Conservation (phyloP, 1,140 invertebrate species). For the Hormaphis cornu region DNA sequence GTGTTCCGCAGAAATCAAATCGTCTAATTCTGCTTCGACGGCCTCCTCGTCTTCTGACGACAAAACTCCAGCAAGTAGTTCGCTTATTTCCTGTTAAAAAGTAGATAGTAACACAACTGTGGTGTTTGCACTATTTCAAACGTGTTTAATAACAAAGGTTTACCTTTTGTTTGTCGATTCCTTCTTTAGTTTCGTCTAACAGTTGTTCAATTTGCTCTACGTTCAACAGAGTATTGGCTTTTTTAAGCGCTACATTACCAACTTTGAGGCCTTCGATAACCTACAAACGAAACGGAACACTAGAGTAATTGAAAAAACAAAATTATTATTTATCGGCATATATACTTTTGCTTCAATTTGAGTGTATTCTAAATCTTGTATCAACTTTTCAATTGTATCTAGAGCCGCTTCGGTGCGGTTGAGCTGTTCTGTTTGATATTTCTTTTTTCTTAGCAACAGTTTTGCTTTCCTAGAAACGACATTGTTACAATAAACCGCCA, state of each 20-base stretch:
- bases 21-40: constrained; percentile 76
- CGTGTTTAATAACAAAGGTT: neutral
- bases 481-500: neutral
- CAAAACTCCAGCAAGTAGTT: constrained; percentile 68
- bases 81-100: constrained; percentile 68
- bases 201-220: constrained; percentile 93
- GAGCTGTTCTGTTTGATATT: constrained; percentile 84
- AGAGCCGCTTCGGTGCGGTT: constrained; percentile 78
- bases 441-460: constrained; percentile 83
- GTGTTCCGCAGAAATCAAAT: constrained; percentile 53
- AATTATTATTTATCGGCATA: neutral
- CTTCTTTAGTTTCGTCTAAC: constrained; percentile 90
- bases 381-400: constrained; percentile 81
- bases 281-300: too few species aligned
- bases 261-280: constrained; percentile 85
- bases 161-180: constrained; percentile 83
- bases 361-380: constrained; percentile 86
- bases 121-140: neutral
- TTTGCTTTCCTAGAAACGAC: constrained; percentile 61
- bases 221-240: constrained; percentile 78
- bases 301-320: constrained; percentile 19
- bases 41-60: constrained; percentile 78
- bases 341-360: constrained; percentile 73
- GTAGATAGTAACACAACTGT: neutral
- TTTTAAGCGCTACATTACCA: constrained; percentile 87